Evolutionary conservation across 2,888 invertebrate genomes (phyloP), one percentile per base, ranked within the genome.

Genomic region (Megastigmus dorsalis): DNA sequence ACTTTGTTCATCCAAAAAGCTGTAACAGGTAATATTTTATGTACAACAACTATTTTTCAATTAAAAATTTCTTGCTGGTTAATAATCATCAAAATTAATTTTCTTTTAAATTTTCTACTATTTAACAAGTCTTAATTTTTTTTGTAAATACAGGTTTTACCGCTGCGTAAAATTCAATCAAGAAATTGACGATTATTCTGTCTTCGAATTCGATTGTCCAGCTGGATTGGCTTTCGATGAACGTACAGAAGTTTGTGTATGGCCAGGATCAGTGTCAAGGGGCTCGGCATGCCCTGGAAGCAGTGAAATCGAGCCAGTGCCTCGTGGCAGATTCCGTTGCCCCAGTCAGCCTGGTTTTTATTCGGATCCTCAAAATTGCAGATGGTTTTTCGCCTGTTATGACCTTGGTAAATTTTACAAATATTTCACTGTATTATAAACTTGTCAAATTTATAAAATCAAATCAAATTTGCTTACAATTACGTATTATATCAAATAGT

Each of bases 381-480:
- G 94, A 71, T 95, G 94, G 94, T 95, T 95, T 91, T 95, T 94
- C 87, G 94, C 95, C 26, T 95, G 95, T 83, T 88, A 93, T 71
- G 93, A 94, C 86, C 92, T 93, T 83, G 93, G 93, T 81, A 90
- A 90, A 81, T 41, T 28, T 23, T 30, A 13, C 18, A 4, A 28
- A 20, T 18, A 4, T 41, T 1, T 1, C 9, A 33, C 2, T 38
- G 2, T 23, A 59, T 6, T 33, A 20, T 0, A 54, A 20, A 43
- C 10, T 23, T 38, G 10, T 10, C 6, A 41, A 3, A 36, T 63
- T 33, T 63, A 48, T 10, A 26, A 54, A 50, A 28, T 41, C 1
- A n/a, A 10, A 6, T 13, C 1, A 36, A 52, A 57, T 26, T 66
- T 23, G 18, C 54, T 63, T n/a, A 15, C 28, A 3, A 26, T 13